A percentile compares a stretch with the other conserved stretches of the same genome.
Conservation (phyloP, 2,797 vertebrate genomes). For the Gymnoscopelus braueri region DNA sequence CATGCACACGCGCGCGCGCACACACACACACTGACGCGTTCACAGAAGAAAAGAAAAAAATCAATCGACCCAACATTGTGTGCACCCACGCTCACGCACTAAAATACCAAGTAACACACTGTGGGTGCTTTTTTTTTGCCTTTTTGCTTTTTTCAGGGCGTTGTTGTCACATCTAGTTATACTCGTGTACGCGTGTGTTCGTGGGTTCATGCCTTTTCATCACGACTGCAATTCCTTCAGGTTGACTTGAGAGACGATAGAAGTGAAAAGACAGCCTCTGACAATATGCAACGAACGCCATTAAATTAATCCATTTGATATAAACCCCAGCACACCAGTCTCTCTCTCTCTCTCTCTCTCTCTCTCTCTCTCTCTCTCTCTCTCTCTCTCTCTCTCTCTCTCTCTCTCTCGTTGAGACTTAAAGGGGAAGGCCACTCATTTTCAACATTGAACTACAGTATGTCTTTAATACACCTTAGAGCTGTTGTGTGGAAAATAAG, state of each 20-base stretch:
- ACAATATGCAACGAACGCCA: slow-evolving; percentile 50
- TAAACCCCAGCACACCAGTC: slow-evolving; percentile 10
- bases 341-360: slow-evolving; percentile 8
- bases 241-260: slow-evolving; percentile 41
- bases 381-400: neutral
- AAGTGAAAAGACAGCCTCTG: slow-evolving; percentile 32
- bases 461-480: no score
- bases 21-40: neutral
- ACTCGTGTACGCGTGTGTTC: neutral
- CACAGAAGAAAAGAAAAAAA: neutral
- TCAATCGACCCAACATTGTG: no score
- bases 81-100: no score
- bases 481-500: no score
- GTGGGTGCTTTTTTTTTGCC: neutral
- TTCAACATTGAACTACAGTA: no score
- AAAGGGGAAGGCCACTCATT: no score
- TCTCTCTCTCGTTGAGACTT: slow-evolving; percentile 40
- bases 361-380: slow-evolving; percentile 9
- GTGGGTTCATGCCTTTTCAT: slow-evolving; percentile 37
- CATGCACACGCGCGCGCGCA: neutral
- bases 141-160: no score
- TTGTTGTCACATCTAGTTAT: neutral
- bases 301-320: slow-evolving; percentile 62
- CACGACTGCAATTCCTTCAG: slow-evolving; percentile 16
- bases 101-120: neutral